Base-by-base conservation (phyloP, 64 coral and sea anemone species). In the Pocillopora verrucosa region DNA sequence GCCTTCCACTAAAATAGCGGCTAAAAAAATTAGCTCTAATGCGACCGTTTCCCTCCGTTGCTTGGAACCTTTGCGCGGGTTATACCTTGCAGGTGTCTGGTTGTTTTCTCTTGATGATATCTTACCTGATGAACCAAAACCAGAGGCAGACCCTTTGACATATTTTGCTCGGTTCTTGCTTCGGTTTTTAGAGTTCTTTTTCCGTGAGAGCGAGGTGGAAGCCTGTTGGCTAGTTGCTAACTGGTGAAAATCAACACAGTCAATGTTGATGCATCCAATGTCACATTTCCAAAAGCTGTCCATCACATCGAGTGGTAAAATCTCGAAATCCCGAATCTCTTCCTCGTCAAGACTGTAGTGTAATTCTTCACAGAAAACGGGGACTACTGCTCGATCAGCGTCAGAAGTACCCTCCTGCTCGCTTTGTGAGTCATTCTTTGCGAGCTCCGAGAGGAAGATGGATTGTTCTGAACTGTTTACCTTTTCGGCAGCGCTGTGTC, bases 281-380 rank as follows among this genome's bases (percentile, higher is more conserved):
- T 84, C 81, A 13, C 81, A 85, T 45, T 85, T 85, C 82, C 82
- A 85, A 68, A 85, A 85, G 34, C 20, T 85, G 22, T 85, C 82
- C 63, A 72, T 68, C 5, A 85, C 26, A 26, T 85, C 82, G 11
- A 85, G 15, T 4, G 82, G 82, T 14, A 85, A 19, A 72, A 85
- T 30, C 37, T 85, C 82, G 57, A 85, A 85, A 85, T 85, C 82
- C 12, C 11, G 64, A 68, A 72, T 12, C 10, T 85, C 82, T 56
- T 85, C 36, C 2, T 72, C 65, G 24, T 63, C n/a, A 25, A 1
- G 10, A 1, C n/a, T 67, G 64, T 9, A 1, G 35, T 13, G 37
- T 30, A 7, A 65, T n/a, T 11, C 11, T 22, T 72, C 62, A 7
- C 5, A 0, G 9, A 65, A 72, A 72, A 85, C 7, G 5, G 82